phyloP scores from a whole-genome alignment of 2,113 vertebrate genomes.

The Uropsilus gracilis region DNA sequence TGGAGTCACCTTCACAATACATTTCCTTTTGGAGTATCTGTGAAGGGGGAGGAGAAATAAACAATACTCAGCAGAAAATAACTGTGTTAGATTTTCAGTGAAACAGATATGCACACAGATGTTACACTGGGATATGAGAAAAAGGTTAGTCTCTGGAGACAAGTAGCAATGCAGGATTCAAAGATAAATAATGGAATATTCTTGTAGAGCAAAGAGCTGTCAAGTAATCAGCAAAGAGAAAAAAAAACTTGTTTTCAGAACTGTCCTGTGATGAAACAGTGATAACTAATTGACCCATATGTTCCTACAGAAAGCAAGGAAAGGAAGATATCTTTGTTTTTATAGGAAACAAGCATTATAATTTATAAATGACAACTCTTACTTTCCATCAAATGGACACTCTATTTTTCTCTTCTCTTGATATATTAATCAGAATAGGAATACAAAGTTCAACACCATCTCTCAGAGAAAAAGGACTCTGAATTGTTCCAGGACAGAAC shows the following conservation, averaged over 20 bases:
- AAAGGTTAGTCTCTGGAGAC: background rate
- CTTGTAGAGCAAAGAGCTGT: background rate
- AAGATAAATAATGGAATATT: background rate
- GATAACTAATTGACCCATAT: background rate
- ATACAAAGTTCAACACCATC: constrained; percentile 5
- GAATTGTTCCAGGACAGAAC: background rate
- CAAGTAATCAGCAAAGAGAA: constrained; percentile 3
- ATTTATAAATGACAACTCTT: constrained; percentile 8
- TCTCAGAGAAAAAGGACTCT: background rate
- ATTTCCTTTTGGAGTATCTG: constrained; percentile 12
- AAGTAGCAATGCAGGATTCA: background rate
- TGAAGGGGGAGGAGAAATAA: background rate
- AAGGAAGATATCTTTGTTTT: background rate
- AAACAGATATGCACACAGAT: constrained; percentile 45
- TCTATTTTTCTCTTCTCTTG: background rate
- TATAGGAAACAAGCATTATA: background rate
- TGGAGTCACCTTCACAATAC: constrained; percentile 36
- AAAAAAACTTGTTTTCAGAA: background rate
- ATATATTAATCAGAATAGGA: constrained; percentile 15
- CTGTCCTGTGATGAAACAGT: background rate
- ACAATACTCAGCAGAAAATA: constrained; percentile 61
- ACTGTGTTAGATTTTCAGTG: background rate
- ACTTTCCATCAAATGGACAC: background rate
- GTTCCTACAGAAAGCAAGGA: background rate
- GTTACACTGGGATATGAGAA: constrained; percentile 28